Evolutionary conservation across 2,888 invertebrate genomes (phyloP), one percentile per base, ranked within the genome.

Genomic region (Drosophila nigricruria): DNA sequence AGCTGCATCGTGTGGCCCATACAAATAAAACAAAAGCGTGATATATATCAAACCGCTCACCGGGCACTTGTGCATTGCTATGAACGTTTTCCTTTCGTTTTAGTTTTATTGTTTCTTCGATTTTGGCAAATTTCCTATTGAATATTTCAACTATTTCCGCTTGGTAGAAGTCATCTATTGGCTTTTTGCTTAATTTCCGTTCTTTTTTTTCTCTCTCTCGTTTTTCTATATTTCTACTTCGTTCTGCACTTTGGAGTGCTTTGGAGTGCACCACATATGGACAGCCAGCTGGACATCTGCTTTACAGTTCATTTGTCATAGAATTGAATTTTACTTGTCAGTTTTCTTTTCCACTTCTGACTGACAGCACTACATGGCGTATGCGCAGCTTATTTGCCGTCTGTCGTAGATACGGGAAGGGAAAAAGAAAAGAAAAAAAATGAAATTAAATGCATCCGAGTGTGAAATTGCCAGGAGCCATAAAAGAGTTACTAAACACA

Each of bases 251-350:
- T 67, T 76, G 52, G 52, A 56, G 47, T 50, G 12, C 23, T 43
- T n/a, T 23, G 38, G 38, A 18, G n/a, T 6, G 54, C 23, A 38
- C 32, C 50, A 69, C 32, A 56, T 45, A 40, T 67, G 25, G 23
- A 54, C 63, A 42, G 30, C 8, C 50, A 77, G 64, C 71, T 85
- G 84, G 78, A 80, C 88, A 88, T 79, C 85, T 77, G 85, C 77
- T 84, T 80, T 80, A 78, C 88, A 82, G 81, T 85, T 88, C 81
- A 84, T 79, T 85, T 82, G 81, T 81, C 73, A 82, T 82, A 69
- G 81, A 82, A 88, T 84, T 82, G 79, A 88, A 88, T 88, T 75
- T 72, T 45, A 71, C 67, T 77, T 73, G 50, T 53, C 62, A 70
- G 69, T 65, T 72, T 61, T 70, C 38, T 69, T 63, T 63, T 47